A percentile compares a stretch with the other conserved stretches of the same genome.
phyloP scores from a whole-genome alignment of 1,140 invertebrate genomes.

The Pogonomyrmex barbatus region DNA sequence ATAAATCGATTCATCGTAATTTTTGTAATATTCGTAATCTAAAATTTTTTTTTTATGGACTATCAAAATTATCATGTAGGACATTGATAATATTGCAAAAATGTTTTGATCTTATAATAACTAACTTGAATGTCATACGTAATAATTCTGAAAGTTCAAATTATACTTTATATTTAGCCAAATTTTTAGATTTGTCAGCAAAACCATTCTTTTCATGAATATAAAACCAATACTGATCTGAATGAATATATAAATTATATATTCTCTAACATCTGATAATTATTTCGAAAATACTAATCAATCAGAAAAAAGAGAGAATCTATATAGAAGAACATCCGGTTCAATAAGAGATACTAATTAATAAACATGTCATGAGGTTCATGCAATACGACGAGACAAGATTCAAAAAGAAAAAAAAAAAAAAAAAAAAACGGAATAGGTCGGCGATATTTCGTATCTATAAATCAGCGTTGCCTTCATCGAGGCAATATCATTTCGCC shows the following conservation, averaged over 20 bases:
- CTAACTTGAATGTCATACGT: no score
- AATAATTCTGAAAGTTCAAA: no score
- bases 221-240: neutral
- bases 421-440: neutral
- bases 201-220: no score
- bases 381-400: conserved; percentile 12
- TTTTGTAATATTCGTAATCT: neutral
- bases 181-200: no score
- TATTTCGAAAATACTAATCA: neutral
- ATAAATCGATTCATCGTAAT: neutral
- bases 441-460: conserved; percentile 13
- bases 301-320: neutral
- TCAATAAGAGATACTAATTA: conserved; percentile 33
- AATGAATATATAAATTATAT: neutral
- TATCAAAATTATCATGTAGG: no score
- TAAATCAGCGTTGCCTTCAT: conserved; percentile 52
- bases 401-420: neutral
- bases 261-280: neutral
- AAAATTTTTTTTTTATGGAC: no score
- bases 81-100: no score
- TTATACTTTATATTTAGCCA: no score
- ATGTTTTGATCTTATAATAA: no score
- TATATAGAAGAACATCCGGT: neutral
- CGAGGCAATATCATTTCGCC: conserved; percentile 39
- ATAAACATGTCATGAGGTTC: conserved; percentile 34